Conservation (phyloP, 2,888 invertebrate genomes). For the Matsumyia berberina region DNA sequence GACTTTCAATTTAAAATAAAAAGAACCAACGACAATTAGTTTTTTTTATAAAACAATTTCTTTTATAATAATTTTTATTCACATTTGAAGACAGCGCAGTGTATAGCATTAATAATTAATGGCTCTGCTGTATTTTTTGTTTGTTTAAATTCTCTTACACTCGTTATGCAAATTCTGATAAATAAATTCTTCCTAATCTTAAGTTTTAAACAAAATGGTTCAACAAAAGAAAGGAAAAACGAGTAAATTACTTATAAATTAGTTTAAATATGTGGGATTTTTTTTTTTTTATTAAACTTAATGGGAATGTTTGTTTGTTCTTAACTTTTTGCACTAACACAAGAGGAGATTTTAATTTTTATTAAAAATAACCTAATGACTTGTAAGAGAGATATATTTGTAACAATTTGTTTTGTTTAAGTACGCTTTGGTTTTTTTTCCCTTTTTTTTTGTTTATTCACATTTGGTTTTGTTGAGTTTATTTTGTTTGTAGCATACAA, state of each 20-base stretch:
- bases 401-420: constrained; percentile 10
- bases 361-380: not conserved
- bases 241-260: constrained; percentile 14
- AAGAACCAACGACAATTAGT: not conserved
- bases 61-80: constrained; percentile 66
- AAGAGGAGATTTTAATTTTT: constrained; percentile 11
- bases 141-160: constrained; percentile 11
- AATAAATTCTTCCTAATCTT: constrained; percentile 42
- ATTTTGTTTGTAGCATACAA: constrained; percentile 69
- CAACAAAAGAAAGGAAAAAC: constrained; percentile 7
- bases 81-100: constrained; percentile 70
- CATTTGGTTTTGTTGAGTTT: constrained; percentile 29
- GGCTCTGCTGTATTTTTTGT: constrained; percentile 51
- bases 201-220: constrained; percentile 15
- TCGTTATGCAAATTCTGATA: constrained; percentile 27
- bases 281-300: constrained; percentile 1
- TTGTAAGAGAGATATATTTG: not conserved
- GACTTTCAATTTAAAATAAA: no score
- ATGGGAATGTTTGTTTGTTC: constrained; percentile 18
- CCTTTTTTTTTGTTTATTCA: constrained; percentile 23
- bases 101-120: constrained; percentile 60
- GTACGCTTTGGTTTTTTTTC: constrained; percentile 19
- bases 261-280: constrained; percentile 19
- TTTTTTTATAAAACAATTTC: constrained; percentile 37
- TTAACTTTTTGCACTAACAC: constrained; percentile 41